Evolutionary conservation across 2,797 vertebrate species (phyloP), one percentile per base, ranked within the genome.

Genomic region (Thalassophryne amazonica): DNA sequence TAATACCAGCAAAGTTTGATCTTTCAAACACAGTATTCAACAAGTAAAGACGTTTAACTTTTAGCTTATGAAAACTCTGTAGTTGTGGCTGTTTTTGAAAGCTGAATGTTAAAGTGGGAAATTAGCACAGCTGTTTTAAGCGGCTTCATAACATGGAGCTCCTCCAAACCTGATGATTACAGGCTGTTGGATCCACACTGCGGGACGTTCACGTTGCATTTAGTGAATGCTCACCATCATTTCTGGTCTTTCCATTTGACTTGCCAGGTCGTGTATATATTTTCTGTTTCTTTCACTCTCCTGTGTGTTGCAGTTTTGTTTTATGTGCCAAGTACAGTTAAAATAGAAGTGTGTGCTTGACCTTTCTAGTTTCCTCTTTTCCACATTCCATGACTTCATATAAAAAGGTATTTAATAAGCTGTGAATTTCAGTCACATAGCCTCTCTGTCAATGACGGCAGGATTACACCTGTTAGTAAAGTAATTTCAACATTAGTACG

Each of bases 81-180:
- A 15, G 6, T 52, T 39, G 4, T 7, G 13, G 19, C 46, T 54
- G 8, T 51, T 46, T 73, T 45, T 56, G 15, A 36, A 58, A 22
- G 32, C 53, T 23, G 48, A 62, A 47, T 53, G 45, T 68, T 50
- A 64, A 83, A 61, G 58, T 63, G 36, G 48, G 78, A 76, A 63
- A 66, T 50, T 48, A 54, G 43, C 27, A 13, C 2, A 25, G 16
- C 31, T 14, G 13, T 78, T 28, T 50, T 29, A 33, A 33, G 42
- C 51, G 37, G 40, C 48, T 46, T 22, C 25, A 50, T 29, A 14
- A 45, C 16, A 37, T 48, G 52, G 58, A 76, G 28, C 3, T 13
- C 49, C 53, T 30, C 31, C 31, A 69, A 67, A 78, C 69, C 54
- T 63, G 43, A 45, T 68, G 72, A 82, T 82, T 73, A 78, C 57